Percentiles rank a stretch among this genome's conserved stretches.
Evolutionary conservation across 2,888 invertebrate species (phyloP).

Genomic region (Andricus curvator): DNA sequence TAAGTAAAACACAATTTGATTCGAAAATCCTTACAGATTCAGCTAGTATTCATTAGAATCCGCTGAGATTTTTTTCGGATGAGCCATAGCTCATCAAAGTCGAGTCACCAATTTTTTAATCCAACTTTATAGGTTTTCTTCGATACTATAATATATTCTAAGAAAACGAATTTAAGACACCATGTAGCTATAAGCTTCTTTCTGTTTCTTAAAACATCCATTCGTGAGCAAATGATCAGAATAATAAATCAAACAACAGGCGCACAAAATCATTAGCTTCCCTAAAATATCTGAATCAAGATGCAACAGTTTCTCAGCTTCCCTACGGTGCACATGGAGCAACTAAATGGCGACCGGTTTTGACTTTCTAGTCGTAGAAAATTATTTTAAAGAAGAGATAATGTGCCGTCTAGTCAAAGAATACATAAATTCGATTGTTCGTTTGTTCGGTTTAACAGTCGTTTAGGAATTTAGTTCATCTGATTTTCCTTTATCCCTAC

Average conservation of each 20-base stretch:
- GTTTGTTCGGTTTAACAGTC: constrained; percentile 4
- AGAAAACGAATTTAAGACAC: too few species aligned
- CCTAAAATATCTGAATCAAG: background rate
- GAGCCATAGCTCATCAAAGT: too few species aligned
- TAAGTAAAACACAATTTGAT: too few species aligned
- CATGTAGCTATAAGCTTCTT: background rate
- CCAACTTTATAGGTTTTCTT: too few species aligned
- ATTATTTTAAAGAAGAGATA: constrained; percentile 25
- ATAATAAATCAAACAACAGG: constrained; percentile 3
- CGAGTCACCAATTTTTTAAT: too few species aligned
- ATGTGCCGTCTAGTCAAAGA: constrained; percentile 3
- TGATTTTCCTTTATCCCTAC: background rate
- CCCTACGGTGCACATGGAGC: background rate
- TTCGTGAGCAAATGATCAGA: background rate
- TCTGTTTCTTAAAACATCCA: background rate
- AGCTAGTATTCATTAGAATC: too few species aligned
- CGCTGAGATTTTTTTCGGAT: too few species aligned
- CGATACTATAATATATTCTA: too few species aligned
- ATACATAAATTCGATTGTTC: background rate
- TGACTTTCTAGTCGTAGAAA: constrained; percentile 7
- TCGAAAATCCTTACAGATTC: too few species aligned
- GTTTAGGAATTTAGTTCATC: constrained; percentile 28
- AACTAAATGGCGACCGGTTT: background rate
- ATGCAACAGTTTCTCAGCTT: background rate
- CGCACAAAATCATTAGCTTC: background rate